These are phyloP conservation scores for Melanotaenia duboulayi DNA, from an alignment of 2,113 vertebrate genomes.

Conservation along the genomic window DNA sequence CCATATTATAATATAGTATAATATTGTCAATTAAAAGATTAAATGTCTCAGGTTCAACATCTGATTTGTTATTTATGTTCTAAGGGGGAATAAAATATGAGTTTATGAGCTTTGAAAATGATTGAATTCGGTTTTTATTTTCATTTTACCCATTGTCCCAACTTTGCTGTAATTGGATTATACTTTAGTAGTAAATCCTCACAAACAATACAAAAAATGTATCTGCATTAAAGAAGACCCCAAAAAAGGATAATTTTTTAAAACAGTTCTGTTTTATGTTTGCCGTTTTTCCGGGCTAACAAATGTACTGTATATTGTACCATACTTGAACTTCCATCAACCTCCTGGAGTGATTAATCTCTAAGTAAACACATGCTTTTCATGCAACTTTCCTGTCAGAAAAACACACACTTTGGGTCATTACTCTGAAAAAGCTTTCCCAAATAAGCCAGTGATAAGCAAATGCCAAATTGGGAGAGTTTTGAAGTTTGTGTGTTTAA, in stretches of 20 bases:
- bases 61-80: too few relatives aligned
- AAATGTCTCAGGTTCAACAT: too few relatives aligned
- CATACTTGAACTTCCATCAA: slow-evolving; percentile 40
- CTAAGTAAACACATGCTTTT: slow-evolving; percentile 29
- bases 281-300: not conserved
- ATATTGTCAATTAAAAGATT: too few relatives aligned
- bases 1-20: too few relatives aligned
- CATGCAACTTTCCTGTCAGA: slow-evolving; percentile 42
- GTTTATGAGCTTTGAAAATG: too few relatives aligned
- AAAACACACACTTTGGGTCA: slow-evolving; percentile 63
- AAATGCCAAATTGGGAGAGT: slow-evolving; percentile 60
- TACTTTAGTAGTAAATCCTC: not conserved
- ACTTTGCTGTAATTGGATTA: not conserved
- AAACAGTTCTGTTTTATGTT: not conserved
- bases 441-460: slow-evolving; percentile 64
- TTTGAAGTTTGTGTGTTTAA: slow-evolving; percentile 40
- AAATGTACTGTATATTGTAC: not conserved
- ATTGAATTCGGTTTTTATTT: too few relatives aligned
- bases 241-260: not conserved
- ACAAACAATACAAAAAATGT: not conserved
- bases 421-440: slow-evolving; percentile 57
- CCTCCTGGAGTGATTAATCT: slow-evolving; percentile 2
- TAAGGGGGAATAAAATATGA: too few relatives aligned
- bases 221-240: not conserved
- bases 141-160: too few relatives aligned